Percentiles rank a stretch among this genome's conserved stretches.
These are phyloP conservation scores for Drosophila funebris DNA, from an alignment of 1,140 invertebrate species.

Conservation along the genomic window DNA sequence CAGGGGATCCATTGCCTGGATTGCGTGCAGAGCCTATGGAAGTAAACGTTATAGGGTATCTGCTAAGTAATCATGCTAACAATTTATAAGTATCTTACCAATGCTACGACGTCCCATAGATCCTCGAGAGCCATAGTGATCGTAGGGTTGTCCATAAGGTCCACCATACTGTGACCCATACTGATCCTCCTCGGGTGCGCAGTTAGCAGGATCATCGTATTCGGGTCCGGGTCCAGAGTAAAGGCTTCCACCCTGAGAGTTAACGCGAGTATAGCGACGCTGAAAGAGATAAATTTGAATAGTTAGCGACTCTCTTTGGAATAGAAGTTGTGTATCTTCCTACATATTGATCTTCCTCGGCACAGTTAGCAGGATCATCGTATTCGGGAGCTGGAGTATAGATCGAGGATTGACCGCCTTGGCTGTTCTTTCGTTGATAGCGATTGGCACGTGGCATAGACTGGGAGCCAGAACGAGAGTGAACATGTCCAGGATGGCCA, in stretches of 20 bases:
- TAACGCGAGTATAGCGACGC: conserved; percentile 83
- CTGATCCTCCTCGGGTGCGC: conserved; percentile 94
- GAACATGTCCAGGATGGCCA: conserved; percentile 88
- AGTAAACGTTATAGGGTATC: not conserved
- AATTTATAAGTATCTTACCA: conserved; percentile 55
- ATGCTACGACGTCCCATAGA: conserved; percentile 89
- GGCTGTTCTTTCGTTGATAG: conserved; percentile 87
- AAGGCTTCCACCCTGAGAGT: conserved; percentile 81
- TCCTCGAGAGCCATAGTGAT: conserved; percentile 93
- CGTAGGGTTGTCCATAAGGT: conserved; percentile 91
- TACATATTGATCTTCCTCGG: conserved; percentile 93
- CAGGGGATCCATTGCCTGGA: conserved; percentile 88
- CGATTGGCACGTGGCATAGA: conserved; percentile 93
- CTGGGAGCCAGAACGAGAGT: conserved; percentile 93
- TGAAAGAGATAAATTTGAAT: not conserved
- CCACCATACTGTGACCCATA: conserved; percentile 93
- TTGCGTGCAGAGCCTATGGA: conserved; percentile 87
- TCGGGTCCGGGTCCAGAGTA: conserved; percentile 87
- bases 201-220: conserved; percentile 96
- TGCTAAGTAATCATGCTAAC: not conserved
- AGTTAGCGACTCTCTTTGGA: not conserved
- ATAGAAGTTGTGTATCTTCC: conserved; percentile 31
- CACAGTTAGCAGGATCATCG: conserved; percentile 95
- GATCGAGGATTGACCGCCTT: conserved; percentile 88
- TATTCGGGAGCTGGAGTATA: conserved; percentile 92